Evolutionary conservation across 2,113 vertebrate species (phyloP).

Genomic region (Ptilorrhoa leucosticta): DNA sequence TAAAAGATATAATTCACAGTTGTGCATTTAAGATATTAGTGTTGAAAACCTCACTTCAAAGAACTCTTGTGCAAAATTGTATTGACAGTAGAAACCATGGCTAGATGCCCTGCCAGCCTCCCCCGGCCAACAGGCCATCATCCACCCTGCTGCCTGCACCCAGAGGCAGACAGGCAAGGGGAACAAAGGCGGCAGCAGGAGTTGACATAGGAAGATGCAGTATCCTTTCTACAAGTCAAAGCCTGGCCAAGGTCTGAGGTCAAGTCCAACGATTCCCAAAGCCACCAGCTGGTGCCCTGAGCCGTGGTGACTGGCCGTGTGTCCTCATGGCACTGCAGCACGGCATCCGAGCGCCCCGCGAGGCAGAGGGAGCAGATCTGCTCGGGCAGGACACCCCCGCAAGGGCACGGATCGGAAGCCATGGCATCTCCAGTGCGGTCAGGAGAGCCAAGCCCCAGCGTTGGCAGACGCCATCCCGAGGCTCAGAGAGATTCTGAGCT

Average conservation of each 20-base stretch:
- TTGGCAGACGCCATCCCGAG: fast-evolving
- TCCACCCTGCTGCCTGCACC: not conserved
- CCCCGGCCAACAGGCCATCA: not conserved
- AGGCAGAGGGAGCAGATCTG: not conserved
- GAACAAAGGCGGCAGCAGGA: not conserved
- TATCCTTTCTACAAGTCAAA: constrained; percentile 41
- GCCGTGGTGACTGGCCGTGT: fast-evolving
- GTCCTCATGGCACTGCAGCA: not conserved
- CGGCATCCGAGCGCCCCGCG: fast-evolving
- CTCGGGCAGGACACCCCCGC: not conserved
- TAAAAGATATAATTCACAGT: constrained; percentile 68
- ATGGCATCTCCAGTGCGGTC: fast-evolving
- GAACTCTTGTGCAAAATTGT: constrained; percentile 63
- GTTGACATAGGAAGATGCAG: constrained; percentile 14
- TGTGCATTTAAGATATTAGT: constrained; percentile 64
- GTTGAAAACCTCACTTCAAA: constrained; percentile 60
- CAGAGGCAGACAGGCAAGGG: not conserved
- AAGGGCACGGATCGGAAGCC: not conserved
- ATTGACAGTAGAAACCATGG: constrained; percentile 55
- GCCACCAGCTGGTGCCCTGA: not conserved
- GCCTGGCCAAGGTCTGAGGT: constrained; percentile 40
- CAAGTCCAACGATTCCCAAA: constrained; percentile 19
- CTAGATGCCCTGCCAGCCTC: constrained; percentile 8
- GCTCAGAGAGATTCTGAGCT: not conserved
- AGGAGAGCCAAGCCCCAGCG: not conserved